Conservation (phyloP, 2,888 invertebrate genomes). For the Corythucha ciliata region DNA sequence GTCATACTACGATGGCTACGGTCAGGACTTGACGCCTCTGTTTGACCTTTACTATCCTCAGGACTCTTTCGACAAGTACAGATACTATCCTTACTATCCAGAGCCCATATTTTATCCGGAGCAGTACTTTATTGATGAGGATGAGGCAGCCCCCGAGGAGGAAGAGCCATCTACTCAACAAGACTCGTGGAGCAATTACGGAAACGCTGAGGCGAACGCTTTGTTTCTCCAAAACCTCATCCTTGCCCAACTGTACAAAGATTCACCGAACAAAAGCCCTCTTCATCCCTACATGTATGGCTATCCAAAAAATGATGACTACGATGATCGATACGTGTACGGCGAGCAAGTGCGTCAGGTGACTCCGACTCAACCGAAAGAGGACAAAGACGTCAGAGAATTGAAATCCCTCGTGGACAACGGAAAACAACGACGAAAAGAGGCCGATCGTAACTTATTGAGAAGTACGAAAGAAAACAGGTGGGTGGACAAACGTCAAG, state of each 20-base stretch:
- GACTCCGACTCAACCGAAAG: slow-evolving; percentile 39
- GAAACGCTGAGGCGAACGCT: slow-evolving; percentile 46
- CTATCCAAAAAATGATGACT: slow-evolving; percentile 29
- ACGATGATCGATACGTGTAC: slow-evolving; percentile 42
- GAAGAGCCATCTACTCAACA: slow-evolving; percentile 4
- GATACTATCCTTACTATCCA: slow-evolving; percentile 35
- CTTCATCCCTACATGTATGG: background rate
- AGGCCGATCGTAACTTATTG: background rate
- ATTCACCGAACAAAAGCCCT: slow-evolving; percentile 17
- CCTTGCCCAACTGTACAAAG: slow-evolving; percentile 33
- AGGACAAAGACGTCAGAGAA: slow-evolving; percentile 58
- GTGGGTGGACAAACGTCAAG: slow-evolving; percentile 19
- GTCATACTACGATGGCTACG: slow-evolving; percentile 45
- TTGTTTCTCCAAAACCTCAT: slow-evolving; percentile 53
- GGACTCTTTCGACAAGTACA: slow-evolving; percentile 45
- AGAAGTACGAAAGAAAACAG: slow-evolving; percentile 18
- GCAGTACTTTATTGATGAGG: slow-evolving; percentile 42
- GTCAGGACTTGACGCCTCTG: slow-evolving; percentile 38
- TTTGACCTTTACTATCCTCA: slow-evolving; percentile 45
- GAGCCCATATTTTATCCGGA: slow-evolving; percentile 41
- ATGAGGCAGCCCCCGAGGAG: slow-evolving; percentile 34
- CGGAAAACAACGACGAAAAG: slow-evolving; percentile 21
- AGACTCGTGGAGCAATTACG: slow-evolving; percentile 23
- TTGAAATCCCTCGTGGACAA: slow-evolving; percentile 50
- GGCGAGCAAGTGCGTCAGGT: slow-evolving; percentile 31